A percentile compares a stretch with the other conserved stretches of the same genome.
Evolutionary conservation across 2,113 vertebrate genomes (phyloP).

Genomic region (Mugil cephalus): DNA sequence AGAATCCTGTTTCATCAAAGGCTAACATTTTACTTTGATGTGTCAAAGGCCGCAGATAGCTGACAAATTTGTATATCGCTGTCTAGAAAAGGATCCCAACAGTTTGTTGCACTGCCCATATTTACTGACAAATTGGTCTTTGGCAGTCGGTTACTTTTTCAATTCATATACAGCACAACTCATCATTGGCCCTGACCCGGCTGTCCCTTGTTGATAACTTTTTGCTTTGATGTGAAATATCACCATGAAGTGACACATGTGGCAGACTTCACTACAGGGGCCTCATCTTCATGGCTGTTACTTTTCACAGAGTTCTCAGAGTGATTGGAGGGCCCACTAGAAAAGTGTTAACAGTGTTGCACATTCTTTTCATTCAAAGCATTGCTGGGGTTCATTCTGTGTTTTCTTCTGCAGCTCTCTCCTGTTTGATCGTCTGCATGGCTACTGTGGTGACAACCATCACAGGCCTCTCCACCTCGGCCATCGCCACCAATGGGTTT

Average conservation of each 20-base stretch:
- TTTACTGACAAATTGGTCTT: slow-evolving; percentile 25
- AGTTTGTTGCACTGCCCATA: background rate
- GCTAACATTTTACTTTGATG: background rate
- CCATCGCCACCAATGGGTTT: slow-evolving; percentile 98
- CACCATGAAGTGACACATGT: slow-evolving; percentile 50
- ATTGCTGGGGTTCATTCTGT: background rate
- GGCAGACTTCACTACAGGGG: slow-evolving; percentile 5
- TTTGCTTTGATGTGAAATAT: slow-evolving; percentile 70
- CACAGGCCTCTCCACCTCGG: slow-evolving; percentile 96
- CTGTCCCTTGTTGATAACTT: slow-evolving; percentile 35
- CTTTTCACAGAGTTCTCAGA: slow-evolving; percentile 33
- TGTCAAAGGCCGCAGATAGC: slow-evolving; percentile 2
- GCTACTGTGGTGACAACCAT: slow-evolving; percentile 97
- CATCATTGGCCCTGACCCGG: background rate
- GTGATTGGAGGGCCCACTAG: slow-evolving; percentile 1
- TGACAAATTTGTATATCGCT: background rate
- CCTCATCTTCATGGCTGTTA: slow-evolving; percentile 6
- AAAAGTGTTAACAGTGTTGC: slow-evolving; percentile 25
- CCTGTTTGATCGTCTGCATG: slow-evolving; percentile 92
- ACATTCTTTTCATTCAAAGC: slow-evolving; percentile 20
- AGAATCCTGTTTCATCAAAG: background rate
- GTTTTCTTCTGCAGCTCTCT: slow-evolving; percentile 82
- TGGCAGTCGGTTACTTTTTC: slow-evolving; percentile 33
- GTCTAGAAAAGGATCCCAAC: background rate
- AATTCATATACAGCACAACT: slow-evolving; percentile 43